These are phyloP conservation scores for Dichetophora obliterata DNA, from an alignment of 2,888 invertebrate species.

Conservation along the genomic window DNA sequence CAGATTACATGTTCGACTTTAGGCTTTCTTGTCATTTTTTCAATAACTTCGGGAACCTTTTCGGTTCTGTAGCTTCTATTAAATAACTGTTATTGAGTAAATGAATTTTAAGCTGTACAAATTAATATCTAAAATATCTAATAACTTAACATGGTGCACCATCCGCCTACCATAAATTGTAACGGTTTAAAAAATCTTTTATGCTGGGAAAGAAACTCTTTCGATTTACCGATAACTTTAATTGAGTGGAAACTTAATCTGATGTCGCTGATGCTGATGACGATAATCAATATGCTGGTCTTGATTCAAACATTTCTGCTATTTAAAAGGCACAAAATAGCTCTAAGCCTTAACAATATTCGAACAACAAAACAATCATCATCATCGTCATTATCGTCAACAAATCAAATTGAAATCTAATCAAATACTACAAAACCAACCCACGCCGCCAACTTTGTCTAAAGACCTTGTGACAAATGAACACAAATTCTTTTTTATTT, in stretches of 20 bases:
- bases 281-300: constrained; percentile 11
- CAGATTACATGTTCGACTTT: too few species aligned
- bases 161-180: too few species aligned
- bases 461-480: constrained; percentile 17
- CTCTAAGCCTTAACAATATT: neutral
- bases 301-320: neutral
- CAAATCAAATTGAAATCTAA: constrained; percentile 7
- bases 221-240: neutral
- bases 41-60: too few species aligned
- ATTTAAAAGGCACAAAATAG: neutral
- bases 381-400: neutral
- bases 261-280: neutral
- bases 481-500: constrained; percentile 5
- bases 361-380: neutral
- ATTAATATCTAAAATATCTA: too few species aligned
- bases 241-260: constrained; percentile 13
- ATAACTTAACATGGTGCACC: too few species aligned
- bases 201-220: too few species aligned
- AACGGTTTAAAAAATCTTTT: too few species aligned
- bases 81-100: too few species aligned
- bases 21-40: too few species aligned
- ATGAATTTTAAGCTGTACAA: too few species aligned
- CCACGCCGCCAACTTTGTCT: neutral
- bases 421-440: neutral
- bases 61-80: too few species aligned